Conservation (phyloP, 2,797 vertebrate species). For the Pachyuromys duprasi region DNA sequence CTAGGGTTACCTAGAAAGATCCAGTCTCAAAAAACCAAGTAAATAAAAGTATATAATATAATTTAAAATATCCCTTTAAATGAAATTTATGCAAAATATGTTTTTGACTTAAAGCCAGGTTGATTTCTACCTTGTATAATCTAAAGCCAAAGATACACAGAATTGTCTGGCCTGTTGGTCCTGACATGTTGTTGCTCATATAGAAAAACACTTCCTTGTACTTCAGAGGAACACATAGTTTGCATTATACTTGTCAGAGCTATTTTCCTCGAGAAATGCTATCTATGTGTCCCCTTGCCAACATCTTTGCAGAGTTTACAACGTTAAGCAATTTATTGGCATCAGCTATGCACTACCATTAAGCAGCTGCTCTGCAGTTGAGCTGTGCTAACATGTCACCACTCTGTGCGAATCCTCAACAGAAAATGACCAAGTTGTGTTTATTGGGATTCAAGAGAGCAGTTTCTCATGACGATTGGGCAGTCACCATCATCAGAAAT, state of each 20-base stretch:
- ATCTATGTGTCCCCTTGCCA: conserved; percentile 92
- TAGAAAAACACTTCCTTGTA: conserved; percentile 47
- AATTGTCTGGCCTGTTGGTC: conserved; percentile 72
- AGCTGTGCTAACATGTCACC: conserved; percentile 92
- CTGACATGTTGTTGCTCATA: conserved; percentile 78
- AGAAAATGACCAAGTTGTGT: conserved; percentile 88
- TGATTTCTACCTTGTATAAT: conserved; percentile 19
- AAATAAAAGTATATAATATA: neutral
- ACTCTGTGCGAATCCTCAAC: conserved; percentile 93
- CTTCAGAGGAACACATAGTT: conserved; percentile 84
- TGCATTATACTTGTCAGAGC: conserved; percentile 90
- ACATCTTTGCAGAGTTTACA: conserved; percentile 93
- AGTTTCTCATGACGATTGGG: conserved; percentile 67
- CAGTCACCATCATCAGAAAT: neutral
- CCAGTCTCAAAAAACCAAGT: neutral
- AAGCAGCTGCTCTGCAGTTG: conserved; percentile 95
- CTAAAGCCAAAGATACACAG: neutral
- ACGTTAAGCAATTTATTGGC: conserved; percentile 94
- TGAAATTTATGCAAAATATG: conserved; percentile 11
- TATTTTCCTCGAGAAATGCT: conserved; percentile 95
- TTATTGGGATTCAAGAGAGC: conserved; percentile 67
- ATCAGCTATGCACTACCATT: conserved; percentile 91
- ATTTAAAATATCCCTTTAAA: conserved; percentile 36
- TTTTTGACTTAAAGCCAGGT: conserved; percentile 26
- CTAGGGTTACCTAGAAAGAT: neutral